These are phyloP conservation scores for Odontothrips loti DNA, from an alignment of 2,888 invertebrate genomes.

Conservation along the genomic window DNA sequence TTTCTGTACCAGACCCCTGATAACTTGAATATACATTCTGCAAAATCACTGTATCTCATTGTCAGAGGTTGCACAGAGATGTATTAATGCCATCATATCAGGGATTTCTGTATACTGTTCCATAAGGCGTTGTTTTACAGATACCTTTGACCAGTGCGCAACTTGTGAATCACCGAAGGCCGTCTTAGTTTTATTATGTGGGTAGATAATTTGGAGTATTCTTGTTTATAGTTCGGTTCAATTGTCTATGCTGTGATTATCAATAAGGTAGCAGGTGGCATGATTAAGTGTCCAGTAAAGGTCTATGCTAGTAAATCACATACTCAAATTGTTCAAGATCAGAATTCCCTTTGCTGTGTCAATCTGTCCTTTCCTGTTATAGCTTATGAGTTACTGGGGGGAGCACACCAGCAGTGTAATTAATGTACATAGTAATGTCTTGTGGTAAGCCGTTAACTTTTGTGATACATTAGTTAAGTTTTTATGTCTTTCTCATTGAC, in stretches of 20 bases:
- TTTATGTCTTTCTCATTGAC: too few relatives aligned
- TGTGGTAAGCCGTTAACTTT: conserved; percentile 6
- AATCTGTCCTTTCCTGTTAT: not conserved
- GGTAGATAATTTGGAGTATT: not conserved
- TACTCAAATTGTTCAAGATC: not conserved
- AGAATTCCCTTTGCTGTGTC: not conserved
- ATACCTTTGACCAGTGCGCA: not conserved
- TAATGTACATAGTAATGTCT: conserved; percentile 5
- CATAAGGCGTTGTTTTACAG: not conserved
- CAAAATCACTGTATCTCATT: not conserved
- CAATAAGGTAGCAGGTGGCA: not conserved
- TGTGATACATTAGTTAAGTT: not conserved
- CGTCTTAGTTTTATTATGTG: not conserved
- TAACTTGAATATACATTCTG: not conserved
- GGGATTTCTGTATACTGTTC: not conserved
- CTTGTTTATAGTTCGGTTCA: not conserved
- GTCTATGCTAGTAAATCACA: not conserved
- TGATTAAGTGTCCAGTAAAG: not conserved
- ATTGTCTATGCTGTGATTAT: conserved; percentile 13
- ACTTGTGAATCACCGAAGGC: not conserved
- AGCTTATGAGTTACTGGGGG: not conserved
- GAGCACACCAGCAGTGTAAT: not conserved
- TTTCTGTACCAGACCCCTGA: not conserved
- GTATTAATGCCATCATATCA: not conserved
- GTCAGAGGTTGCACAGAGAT: not conserved